Percentiles rank a stretch among this genome's conserved stretches.
Conservation (phyloP, 2,113 vertebrate genomes). For the Gymnarchus niloticus region DNA sequence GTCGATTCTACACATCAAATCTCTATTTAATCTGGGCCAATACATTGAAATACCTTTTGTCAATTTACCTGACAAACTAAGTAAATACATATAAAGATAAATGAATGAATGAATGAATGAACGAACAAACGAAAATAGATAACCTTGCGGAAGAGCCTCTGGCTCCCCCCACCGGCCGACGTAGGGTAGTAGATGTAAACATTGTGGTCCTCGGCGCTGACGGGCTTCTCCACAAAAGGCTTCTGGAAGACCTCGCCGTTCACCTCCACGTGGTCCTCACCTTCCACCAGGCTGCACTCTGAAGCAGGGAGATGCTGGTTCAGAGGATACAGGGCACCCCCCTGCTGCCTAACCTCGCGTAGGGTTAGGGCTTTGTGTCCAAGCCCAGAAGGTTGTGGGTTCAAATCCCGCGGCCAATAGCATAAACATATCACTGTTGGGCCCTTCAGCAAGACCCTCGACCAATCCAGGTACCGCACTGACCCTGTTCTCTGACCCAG, state of each 20-base stretch:
- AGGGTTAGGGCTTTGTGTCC: background rate
- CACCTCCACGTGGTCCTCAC: constrained; percentile 86
- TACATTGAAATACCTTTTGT: background rate
- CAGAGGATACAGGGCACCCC: no score
- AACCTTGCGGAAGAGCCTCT: constrained; percentile 84
- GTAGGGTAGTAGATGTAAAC: constrained; percentile 91
- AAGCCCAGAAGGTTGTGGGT: background rate
- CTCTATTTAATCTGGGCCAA: background rate
- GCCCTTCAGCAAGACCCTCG: no score
- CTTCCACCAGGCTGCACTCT: constrained; percentile 85
- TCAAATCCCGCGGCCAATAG: background rate
- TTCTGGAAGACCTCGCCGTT: constrained; percentile 87
- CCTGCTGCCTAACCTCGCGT: no score
- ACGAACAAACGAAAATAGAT: no score
- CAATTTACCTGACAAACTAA: background rate
- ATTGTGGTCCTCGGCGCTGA: constrained; percentile 86
- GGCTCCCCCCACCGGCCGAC: constrained; percentile 82
- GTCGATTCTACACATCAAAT: background rate
- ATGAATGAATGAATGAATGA: background rate
- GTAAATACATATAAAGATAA: background rate
- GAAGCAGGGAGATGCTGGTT: constrained; percentile 12
- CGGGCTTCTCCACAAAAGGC: constrained; percentile 85
- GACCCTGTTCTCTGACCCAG: no score
- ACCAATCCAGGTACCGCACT: no score
- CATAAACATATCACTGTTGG: no score